phyloP scores from a whole-genome alignment of 2,113 vertebrate genomes.

The Aptenodytes forsteri region DNA sequence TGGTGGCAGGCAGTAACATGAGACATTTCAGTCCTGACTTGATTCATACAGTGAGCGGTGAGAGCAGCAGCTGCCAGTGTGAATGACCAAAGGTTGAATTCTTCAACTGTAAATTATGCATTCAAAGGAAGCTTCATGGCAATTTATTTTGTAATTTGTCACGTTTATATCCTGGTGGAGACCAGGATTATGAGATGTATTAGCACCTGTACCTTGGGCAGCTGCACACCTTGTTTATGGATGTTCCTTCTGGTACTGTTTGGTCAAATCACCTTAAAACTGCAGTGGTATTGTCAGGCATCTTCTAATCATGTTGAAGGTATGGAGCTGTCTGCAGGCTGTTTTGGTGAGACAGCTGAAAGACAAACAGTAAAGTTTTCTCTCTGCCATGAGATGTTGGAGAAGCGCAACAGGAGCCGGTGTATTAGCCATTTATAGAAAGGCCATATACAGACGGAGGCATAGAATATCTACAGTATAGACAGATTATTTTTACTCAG shows the following conservation, averaged over 20 bases:
- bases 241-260: background rate
- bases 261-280: background rate
- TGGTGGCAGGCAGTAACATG: background rate
- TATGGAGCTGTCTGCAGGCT: background rate
- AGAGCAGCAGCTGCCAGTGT: background rate
- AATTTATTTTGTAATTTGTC: background rate
- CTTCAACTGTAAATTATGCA: background rate
- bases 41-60: background rate
- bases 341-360: background rate
- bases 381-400: background rate
- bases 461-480: background rate
- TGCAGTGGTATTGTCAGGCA: background rate
- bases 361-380: background rate
- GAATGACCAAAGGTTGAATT: background rate
- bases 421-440: background rate
- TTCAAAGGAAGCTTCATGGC: background rate
- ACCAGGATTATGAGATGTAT: background rate
- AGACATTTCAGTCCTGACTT: background rate
- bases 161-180: background rate
- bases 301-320: background rate
- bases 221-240: background rate
- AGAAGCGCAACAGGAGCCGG: background rate
- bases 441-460: background rate
- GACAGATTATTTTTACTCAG: background rate
- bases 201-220: background rate